These are phyloP conservation scores for Patiria miniata DNA, from an alignment of 35 echinoderm and acorn worm genomes.

Conservation along the genomic window DNA sequence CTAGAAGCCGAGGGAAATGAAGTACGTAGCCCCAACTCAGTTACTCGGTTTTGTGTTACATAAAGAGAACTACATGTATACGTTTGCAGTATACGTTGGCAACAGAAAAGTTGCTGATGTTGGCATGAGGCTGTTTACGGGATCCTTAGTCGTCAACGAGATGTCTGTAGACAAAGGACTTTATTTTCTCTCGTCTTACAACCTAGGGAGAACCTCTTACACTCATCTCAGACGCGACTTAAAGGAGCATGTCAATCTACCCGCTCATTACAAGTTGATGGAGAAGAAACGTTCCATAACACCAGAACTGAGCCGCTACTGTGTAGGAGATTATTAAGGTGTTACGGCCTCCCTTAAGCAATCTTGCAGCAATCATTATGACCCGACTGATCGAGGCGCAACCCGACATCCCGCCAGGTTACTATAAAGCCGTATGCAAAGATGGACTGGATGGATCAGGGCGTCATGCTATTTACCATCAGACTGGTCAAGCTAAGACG, in stretches of 20 bases:
- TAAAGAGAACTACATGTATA: too few relatives aligned
- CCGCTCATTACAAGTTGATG: slow-evolving; percentile 2
- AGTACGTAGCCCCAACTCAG: neutral
- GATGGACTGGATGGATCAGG: neutral
- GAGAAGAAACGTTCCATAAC: neutral
- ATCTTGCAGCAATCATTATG: neutral
- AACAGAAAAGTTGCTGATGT: neutral
- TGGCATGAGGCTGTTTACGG: neutral
- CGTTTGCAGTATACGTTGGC: too few relatives aligned
- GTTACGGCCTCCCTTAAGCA: neutral
- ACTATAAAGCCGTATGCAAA: neutral
- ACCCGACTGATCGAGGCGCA: neutral
- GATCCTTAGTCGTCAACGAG: neutral
- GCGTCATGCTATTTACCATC: too few relatives aligned
- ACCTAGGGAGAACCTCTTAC: neutral
- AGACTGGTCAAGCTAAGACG: too few relatives aligned
- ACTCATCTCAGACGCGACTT: too few relatives aligned
- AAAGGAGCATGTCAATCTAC: neutral
- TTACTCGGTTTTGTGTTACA: neutral
- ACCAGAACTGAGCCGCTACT: neutral
- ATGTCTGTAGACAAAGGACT: neutral
- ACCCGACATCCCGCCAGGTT: neutral
- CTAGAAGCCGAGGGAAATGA: neutral
- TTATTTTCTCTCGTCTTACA: neutral
- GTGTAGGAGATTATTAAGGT: neutral